Evolutionary conservation across 2,113 vertebrate species (phyloP).

Genomic region (Campylomormyrus tamandua): DNA sequence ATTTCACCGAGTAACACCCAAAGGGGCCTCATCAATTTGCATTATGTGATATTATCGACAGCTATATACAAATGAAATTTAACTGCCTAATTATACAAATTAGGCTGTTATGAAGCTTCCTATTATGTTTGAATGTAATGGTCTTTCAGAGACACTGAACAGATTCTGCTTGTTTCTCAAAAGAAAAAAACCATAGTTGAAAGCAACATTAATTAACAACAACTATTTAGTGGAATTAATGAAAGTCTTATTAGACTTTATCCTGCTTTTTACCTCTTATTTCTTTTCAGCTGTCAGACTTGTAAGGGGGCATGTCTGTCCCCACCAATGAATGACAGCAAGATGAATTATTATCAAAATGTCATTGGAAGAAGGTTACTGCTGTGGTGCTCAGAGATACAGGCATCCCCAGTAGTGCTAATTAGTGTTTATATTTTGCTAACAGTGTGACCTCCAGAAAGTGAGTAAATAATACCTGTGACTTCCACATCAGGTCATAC

Average conservation of each 20-base stretch:
- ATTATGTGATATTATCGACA: conserved; percentile 5
- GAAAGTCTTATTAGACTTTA: neutral
- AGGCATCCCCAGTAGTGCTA: neutral
- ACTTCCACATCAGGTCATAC: neutral
- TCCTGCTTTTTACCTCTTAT: neutral
- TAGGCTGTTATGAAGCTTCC: conserved; percentile 9
- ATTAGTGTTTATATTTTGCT: neutral
- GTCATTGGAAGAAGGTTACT: neutral
- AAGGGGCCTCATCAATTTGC: conserved; percentile 10
- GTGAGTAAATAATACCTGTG: neutral
- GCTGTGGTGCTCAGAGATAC: neutral
- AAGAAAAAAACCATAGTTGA: neutral
- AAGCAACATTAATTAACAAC: neutral
- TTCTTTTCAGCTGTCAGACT: neutral
- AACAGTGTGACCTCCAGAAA: conserved; percentile 1
- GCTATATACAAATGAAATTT: conserved; percentile 15
- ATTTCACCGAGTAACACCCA: conserved; percentile 30
- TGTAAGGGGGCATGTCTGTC: neutral
- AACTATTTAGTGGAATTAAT: neutral
- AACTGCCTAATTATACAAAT: conserved; percentile 22
- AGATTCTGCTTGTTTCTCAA: neutral
- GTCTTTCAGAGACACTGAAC: neutral
- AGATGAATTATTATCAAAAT: neutral
- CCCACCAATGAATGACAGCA: neutral
- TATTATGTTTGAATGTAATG: neutral